A percentile compares a stretch with the other conserved stretches of the same genome.
Conservation (phyloP, 2,797 vertebrate genomes). For the Oophaga sylvatica region DNA sequence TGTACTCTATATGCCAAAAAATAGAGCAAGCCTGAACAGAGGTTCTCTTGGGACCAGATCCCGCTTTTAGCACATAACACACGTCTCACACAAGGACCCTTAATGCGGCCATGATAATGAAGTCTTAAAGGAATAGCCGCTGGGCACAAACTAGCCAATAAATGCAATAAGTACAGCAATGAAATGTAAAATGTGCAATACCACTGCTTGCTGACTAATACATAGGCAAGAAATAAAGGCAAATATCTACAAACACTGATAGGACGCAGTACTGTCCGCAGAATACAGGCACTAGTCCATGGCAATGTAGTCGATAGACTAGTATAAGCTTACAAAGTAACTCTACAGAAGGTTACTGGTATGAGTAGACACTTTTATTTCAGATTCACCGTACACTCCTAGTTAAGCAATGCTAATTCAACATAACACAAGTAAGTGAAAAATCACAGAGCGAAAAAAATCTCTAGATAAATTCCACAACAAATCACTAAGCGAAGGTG, state of each 20-base stretch:
- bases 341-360: not conserved
- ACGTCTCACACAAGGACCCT: no score
- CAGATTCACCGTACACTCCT: not conserved
- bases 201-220: not conserved
- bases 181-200: not conserved
- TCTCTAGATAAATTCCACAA: slow-evolving; percentile 1
- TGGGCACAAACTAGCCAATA: not conserved
- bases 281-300: not conserved
- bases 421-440: slow-evolving; percentile 1
- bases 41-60: no score
- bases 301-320: not conserved
- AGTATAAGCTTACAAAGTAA: not conserved
- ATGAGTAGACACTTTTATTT: not conserved
- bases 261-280: not conserved
- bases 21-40: no score
- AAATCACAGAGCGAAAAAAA: not conserved
- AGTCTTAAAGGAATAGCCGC: no score
- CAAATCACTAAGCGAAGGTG: not conserved
- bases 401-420: not conserved
- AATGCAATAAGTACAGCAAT: not conserved
- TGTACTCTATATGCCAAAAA: no score
- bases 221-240: no score
- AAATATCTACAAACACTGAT: not conserved
- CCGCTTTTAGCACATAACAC: no score
- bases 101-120: no score